Evolutionary conservation across 1,140 invertebrate species (phyloP).

Genomic region (Cydia fagiglandana): DNA sequence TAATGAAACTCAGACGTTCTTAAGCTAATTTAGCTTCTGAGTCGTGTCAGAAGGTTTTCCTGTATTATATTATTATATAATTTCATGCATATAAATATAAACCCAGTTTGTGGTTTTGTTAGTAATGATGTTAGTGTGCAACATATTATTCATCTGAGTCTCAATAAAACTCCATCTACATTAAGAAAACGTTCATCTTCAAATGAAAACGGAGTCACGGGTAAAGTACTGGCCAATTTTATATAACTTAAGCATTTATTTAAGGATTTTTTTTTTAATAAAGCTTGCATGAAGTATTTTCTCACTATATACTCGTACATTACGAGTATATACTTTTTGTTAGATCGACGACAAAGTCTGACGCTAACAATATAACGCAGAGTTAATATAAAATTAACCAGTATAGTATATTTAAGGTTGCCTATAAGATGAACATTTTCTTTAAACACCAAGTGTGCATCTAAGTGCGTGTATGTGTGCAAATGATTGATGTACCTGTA

Average conservation of each 20-base stretch:
- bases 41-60: background rate
- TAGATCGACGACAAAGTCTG: too few relatives aligned
- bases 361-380: background rate
- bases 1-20: constrained; percentile 27
- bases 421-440: constrained; percentile 4
- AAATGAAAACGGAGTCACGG: background rate
- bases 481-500: constrained; percentile 84
- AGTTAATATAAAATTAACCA: too few relatives aligned
- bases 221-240: too few relatives aligned
- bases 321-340: too few relatives aligned
- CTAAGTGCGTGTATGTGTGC: constrained; percentile 58
- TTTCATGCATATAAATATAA: constrained; percentile 18
- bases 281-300: too few relatives aligned
- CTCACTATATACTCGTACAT: too few relatives aligned
- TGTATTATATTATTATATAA: background rate
- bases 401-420: background rate
- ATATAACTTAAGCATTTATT: too few relatives aligned
- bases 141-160: constrained; percentile 33
- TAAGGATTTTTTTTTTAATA: too few relatives aligned
- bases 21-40: background rate
- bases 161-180: constrained; percentile 35
- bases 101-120: constrained; percentile 9
- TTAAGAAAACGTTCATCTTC: constrained; percentile 9
- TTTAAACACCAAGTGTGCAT: constrained; percentile 43
- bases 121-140: constrained; percentile 30